phyloP scores from a whole-genome alignment of 1,140 invertebrate species.

The Drosophila littoralis region DNA sequence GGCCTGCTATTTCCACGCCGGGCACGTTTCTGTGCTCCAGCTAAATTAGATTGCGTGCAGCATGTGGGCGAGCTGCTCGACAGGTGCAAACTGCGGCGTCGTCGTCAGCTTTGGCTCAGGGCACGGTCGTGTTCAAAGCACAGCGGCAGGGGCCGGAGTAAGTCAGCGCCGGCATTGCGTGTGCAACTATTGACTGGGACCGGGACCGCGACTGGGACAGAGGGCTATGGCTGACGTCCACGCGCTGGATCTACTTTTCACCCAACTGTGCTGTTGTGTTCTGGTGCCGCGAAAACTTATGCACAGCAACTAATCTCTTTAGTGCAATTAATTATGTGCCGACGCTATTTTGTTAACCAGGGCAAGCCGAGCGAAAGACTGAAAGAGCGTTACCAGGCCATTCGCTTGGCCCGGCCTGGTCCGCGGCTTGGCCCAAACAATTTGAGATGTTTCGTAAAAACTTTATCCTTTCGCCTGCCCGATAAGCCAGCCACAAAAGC shows the following conservation, averaged over 20 bases:
- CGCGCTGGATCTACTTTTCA: background rate
- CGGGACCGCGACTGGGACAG: too few species aligned
- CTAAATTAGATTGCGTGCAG: conserved; percentile 76
- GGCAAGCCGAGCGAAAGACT: background rate
- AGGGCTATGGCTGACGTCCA: background rate
- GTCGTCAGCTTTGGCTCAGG: background rate
- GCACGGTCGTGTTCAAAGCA: background rate
- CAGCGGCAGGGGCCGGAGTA: background rate
- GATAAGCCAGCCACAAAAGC: conserved; percentile 51
- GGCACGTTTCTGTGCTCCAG: conserved; percentile 56
- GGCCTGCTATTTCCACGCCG: conserved; percentile 52
- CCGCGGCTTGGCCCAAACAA: background rate
- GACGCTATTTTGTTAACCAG: conserved; percentile 56
- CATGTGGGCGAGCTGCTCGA: conserved; percentile 54
- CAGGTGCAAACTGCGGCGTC: conserved; percentile 68
- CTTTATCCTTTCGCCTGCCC: conserved; percentile 44
- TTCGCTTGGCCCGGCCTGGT: conserved; percentile 23
- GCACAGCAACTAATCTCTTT: conserved; percentile 61
- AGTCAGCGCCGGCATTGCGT: conserved; percentile 34
- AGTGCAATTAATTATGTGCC: conserved; percentile 64
- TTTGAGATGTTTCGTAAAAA: conserved; percentile 35
- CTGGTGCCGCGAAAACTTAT: conserved; percentile 40
- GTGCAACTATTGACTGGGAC: conserved; percentile 39
- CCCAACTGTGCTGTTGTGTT: conserved; percentile 3
- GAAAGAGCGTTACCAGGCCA: conserved; percentile 4